These are phyloP conservation scores for Akabosia matsudoensis DNA, from an alignment of 1,140 invertebrate species.

Conservation along the genomic window DNA sequence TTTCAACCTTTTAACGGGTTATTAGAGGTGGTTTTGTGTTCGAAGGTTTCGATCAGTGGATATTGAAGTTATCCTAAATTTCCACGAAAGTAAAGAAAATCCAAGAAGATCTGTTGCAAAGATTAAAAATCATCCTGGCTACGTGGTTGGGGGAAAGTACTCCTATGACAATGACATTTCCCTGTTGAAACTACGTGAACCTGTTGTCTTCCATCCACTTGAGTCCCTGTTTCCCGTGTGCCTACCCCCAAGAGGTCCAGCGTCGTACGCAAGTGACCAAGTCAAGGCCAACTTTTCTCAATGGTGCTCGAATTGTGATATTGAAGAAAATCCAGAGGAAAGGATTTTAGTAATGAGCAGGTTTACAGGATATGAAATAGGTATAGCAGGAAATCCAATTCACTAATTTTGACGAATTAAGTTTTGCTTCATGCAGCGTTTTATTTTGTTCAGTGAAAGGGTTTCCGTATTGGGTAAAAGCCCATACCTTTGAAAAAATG, in stretches of 20 bases:
- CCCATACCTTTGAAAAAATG: conserved; percentile 17
- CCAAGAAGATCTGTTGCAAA: conserved; percentile 19
- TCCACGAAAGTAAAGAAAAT: background rate
- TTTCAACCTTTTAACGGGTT: background rate
- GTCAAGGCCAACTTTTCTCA: background rate
- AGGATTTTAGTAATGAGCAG: conserved; percentile 26
- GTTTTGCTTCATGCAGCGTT: background rate
- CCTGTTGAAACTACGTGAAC: conserved; percentile 25
- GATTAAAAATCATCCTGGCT: conserved; percentile 30
- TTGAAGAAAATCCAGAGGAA: conserved; percentile 19
- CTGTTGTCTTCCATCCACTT: background rate
- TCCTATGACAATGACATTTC: conserved; percentile 34
- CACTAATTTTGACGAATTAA: background rate
- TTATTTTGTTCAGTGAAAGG: conserved; percentile 3
- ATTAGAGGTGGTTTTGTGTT: background rate
- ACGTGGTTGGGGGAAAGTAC: conserved; percentile 11
- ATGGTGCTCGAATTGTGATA: conserved; percentile 19
- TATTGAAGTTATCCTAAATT: conserved; percentile 16
- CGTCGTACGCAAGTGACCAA: background rate
- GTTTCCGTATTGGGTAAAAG: background rate
- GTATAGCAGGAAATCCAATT: background rate
- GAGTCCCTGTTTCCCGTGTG: conserved; percentile 26
- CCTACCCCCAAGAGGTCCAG: background rate
- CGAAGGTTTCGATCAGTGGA: conserved; percentile 23
- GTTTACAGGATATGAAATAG: conserved; percentile 26